Conservation (phyloP, 2,888 invertebrate genomes). For the Thymelicus lineola region DNA sequence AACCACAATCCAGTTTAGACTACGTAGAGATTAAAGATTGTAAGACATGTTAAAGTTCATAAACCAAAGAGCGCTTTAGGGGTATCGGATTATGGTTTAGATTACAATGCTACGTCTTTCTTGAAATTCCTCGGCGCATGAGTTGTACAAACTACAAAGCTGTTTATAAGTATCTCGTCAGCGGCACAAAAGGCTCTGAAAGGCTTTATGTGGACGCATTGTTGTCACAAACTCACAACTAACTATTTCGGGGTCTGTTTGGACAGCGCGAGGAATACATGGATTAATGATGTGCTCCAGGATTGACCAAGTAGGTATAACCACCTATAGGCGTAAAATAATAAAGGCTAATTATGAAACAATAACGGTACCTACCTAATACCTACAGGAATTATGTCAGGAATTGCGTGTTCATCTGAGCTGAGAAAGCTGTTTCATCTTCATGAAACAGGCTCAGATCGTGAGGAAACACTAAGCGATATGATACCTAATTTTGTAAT, state of each 20-base stretch:
- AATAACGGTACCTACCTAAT: too few species aligned
- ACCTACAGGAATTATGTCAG: neutral
- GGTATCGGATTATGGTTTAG: slow-evolving; percentile 8
- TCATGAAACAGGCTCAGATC: too few species aligned
- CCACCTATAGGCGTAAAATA: slow-evolving; percentile 46
- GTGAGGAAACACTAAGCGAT: too few species aligned
- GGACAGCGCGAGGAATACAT: slow-evolving; percentile 69
- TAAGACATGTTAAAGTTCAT: slow-evolving; percentile 21
- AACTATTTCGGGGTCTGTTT: slow-evolving; percentile 70
- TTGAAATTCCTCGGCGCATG: slow-evolving; percentile 29
- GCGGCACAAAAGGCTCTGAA: slow-evolving; percentile 38
- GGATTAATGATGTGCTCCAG: slow-evolving; percentile 67
- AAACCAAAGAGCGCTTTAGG: slow-evolving; percentile 35
- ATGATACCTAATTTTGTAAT: too few species aligned
- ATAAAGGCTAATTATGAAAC: too few species aligned
- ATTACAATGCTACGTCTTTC: slow-evolving; percentile 10
- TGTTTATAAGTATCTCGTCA: slow-evolving; percentile 60
- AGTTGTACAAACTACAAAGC: slow-evolving; percentile 62
- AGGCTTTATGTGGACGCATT: slow-evolving; percentile 63
- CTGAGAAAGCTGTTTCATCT: too few species aligned
- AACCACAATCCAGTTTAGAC: neutral
- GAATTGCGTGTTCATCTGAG: too few species aligned
- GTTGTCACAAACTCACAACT: slow-evolving; percentile 54
- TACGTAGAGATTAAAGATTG: slow-evolving; percentile 36
- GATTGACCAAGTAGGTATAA: too few species aligned